Conservation (phyloP, 2,113 vertebrate species). For the Copsychus sechellarum region DNA sequence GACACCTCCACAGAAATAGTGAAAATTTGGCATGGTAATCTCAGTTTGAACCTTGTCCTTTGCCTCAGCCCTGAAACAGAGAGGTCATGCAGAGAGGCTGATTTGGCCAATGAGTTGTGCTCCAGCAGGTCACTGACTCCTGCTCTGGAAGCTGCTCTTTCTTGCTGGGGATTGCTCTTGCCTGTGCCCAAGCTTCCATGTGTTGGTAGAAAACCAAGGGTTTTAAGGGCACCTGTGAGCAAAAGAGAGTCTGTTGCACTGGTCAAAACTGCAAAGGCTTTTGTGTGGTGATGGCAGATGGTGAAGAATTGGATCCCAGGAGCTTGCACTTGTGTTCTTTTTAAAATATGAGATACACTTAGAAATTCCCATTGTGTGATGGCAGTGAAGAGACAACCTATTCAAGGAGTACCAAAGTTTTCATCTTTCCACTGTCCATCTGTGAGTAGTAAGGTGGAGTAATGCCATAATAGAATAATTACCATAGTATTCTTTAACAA, state of each 20-base stretch:
- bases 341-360: neutral
- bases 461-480: neutral
- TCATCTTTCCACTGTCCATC: neutral
- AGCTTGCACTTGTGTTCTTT: neutral
- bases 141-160: neutral
- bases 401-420: neutral
- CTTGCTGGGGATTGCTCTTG: neutral
- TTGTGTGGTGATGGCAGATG: neutral
- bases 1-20: fast-evolving
- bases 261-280: neutral
- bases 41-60: neutral
- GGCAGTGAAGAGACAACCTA: fast-evolving
- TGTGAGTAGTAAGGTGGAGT: neutral
- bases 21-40: neutral
- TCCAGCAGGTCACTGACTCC: neutral
- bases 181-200: fast-evolving
- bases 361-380: neutral
- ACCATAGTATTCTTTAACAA: neutral
- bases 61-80: neutral
- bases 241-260: neutral
- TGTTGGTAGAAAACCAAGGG: neutral
- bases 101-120: fast-evolving
- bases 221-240: neutral
- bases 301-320: neutral
- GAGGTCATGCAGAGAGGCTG: neutral